phyloP scores from a whole-genome alignment of 2,888 invertebrate genomes.

The Busseola fusca region DNA sequence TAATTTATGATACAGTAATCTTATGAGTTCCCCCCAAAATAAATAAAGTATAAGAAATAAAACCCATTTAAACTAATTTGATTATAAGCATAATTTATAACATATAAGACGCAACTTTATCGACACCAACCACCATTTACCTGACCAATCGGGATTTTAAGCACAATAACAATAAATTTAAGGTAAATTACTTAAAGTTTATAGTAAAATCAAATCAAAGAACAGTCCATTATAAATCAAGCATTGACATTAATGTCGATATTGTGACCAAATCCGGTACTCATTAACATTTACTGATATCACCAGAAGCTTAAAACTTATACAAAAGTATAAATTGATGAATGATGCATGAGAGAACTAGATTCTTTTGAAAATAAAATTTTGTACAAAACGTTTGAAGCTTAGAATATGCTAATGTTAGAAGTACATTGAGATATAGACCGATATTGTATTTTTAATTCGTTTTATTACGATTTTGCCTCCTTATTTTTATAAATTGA shows the following conservation, averaged over 20 bases:
- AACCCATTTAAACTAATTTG: conserved; percentile 48
- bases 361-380: conserved; percentile 51
- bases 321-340: conserved; percentile 79
- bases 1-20: background rate
- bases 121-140: conserved; percentile 36
- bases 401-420: conserved; percentile 45
- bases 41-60: conserved; percentile 26
- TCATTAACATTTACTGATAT: conserved; percentile 83
- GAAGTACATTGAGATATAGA: conserved; percentile 38
- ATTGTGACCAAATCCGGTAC: conserved; percentile 76
- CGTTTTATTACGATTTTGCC: conserved; percentile 26
- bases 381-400: conserved; percentile 60
- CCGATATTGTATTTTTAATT: conserved; percentile 38
- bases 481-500: conserved; percentile 21
- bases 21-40: conserved; percentile 4
- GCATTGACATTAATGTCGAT: conserved; percentile 77
- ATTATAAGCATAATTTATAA: conserved; percentile 42
- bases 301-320: conserved; percentile 82
- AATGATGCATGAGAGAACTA: conserved; percentile 79
- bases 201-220: conserved; percentile 65
- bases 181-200: conserved; percentile 57
- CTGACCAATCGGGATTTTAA: conserved; percentile 45
- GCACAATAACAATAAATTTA: conserved; percentile 65
- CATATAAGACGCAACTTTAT: conserved; percentile 46
- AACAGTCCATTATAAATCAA: conserved; percentile 75